A percentile compares a stretch with the other conserved stretches of the same genome.
phyloP scores from a whole-genome alignment of 2,113 vertebrate genomes.

The Pan troglodytes region DNA sequence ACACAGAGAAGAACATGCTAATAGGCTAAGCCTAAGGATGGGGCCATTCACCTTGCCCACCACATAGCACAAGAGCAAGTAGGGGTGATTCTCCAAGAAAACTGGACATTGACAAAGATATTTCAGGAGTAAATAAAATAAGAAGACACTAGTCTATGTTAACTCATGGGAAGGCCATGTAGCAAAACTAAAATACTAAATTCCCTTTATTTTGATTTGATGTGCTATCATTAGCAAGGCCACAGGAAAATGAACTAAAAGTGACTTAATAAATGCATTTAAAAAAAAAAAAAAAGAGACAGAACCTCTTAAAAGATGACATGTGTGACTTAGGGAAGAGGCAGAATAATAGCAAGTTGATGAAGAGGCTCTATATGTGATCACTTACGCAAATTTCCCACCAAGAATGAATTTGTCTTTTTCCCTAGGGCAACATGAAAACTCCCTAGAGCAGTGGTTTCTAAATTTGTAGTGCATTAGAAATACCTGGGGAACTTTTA shows the following conservation, averaged over 20 bases:
- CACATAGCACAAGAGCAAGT: not conserved
- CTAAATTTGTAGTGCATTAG: not conserved
- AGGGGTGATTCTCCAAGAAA: not conserved
- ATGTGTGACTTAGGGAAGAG: constrained; percentile 15
- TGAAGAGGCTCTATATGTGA: not conserved
- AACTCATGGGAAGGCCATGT: not conserved
- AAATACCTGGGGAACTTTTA: not conserved
- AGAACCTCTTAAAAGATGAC: constrained; percentile 40
- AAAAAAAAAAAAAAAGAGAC: not conserved
- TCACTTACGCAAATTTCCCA: not conserved
- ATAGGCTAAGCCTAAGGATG: not conserved
- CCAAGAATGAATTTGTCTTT: not conserved
- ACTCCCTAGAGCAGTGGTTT: not conserved
- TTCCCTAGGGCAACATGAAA: not conserved
- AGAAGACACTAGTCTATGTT: not conserved
- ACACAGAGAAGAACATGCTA: not conserved
- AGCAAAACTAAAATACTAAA: not conserved
- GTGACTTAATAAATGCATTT: constrained; percentile 10
- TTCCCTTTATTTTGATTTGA: constrained; percentile 6
- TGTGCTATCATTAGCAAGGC: not conserved
- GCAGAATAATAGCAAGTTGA: not conserved
- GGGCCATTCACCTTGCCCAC: not conserved
- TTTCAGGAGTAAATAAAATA: not conserved
- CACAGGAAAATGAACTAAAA: not conserved
- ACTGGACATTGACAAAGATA: not conserved